phyloP scores from a whole-genome alignment of 2,888 invertebrate species.

The Ptycholaimellus sp. region DNA sequence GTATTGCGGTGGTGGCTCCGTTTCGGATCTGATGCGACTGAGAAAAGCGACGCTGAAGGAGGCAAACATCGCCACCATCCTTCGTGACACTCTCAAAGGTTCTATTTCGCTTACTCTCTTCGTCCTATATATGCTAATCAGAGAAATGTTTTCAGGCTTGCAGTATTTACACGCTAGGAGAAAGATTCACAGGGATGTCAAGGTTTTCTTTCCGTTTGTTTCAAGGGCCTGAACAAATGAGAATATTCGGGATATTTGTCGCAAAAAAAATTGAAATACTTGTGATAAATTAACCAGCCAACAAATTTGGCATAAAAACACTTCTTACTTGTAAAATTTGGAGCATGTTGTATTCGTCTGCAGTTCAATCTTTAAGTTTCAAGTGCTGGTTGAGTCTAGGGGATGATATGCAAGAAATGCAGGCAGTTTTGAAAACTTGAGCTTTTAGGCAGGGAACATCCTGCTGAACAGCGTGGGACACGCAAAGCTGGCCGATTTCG shows the following conservation, averaged over 20 bases:
- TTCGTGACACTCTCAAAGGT: constrained; percentile 83
- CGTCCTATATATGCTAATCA: background rate
- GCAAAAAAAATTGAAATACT: too few species aligned
- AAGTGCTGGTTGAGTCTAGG: too few species aligned
- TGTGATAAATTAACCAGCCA: too few species aligned
- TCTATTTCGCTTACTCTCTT: too few species aligned
- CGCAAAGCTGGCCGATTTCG: constrained; percentile 79
- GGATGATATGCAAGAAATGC: too few species aligned
- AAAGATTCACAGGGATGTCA: constrained; percentile 68
- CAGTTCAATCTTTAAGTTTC: too few species aligned
- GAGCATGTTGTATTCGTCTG: background rate
- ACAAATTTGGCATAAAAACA: too few species aligned
- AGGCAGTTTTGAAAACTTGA: too few species aligned
- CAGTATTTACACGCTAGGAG: constrained; percentile 83
- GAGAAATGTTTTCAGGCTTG: constrained; percentile 28
- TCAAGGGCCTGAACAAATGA: too few species aligned
- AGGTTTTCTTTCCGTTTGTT: constrained; percentile 85
- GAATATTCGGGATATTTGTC: too few species aligned
- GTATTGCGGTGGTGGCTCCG: constrained; percentile 96
- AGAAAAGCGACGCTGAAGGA: constrained; percentile 79
- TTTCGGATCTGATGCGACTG: constrained; percentile 93
- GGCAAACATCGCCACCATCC: constrained; percentile 81
- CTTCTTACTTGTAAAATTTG: background rate
- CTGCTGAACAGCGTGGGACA: constrained; percentile 88
- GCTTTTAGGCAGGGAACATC: constrained; percentile 76